Evolutionary conservation across 2,888 invertebrate species (phyloP).

Genomic region (Epiblema foenella): DNA sequence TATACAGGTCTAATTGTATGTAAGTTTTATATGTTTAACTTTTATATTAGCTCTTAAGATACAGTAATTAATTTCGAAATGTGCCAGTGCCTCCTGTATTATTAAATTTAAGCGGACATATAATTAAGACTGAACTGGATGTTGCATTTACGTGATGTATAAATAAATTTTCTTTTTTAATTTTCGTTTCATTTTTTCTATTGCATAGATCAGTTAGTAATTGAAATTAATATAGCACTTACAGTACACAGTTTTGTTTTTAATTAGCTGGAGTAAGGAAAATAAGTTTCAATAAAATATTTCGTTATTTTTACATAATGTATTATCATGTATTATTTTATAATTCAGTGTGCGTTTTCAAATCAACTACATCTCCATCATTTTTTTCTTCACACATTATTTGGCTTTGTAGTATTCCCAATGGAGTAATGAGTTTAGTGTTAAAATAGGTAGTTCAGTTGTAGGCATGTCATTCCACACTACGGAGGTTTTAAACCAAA

Average conservation of each 20-base stretch:
- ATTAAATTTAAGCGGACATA: constrained; percentile 70
- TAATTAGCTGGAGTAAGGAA: neutral
- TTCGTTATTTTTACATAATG: neutral
- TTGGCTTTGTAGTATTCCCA: too few species aligned
- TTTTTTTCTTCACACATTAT: too few species aligned
- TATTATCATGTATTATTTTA: too few species aligned
- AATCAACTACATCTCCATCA: too few species aligned
- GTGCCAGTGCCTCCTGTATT: constrained; percentile 81
- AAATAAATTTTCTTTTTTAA: constrained; percentile 67
- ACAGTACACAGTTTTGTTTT: neutral
- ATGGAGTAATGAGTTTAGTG: too few species aligned
- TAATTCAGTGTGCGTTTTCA: too few species aligned
- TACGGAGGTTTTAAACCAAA: too few species aligned
- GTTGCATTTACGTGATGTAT: constrained; percentile 76
- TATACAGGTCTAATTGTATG: constrained; percentile 41
- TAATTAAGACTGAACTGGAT: constrained; percentile 81
- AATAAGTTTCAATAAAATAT: neutral
- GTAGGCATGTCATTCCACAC: too few species aligned
- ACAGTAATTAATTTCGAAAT: constrained; percentile 51
- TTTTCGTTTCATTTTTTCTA: constrained; percentile 8
- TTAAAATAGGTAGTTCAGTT: too few species aligned
- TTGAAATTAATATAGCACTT: neutral
- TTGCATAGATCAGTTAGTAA: neutral
- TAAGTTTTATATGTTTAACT: constrained; percentile 36
- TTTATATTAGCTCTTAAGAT: constrained; percentile 38